These are phyloP conservation scores for Orchesella flavescens DNA, from an alignment of 2,888 invertebrate species.

Conservation along the genomic window DNA sequence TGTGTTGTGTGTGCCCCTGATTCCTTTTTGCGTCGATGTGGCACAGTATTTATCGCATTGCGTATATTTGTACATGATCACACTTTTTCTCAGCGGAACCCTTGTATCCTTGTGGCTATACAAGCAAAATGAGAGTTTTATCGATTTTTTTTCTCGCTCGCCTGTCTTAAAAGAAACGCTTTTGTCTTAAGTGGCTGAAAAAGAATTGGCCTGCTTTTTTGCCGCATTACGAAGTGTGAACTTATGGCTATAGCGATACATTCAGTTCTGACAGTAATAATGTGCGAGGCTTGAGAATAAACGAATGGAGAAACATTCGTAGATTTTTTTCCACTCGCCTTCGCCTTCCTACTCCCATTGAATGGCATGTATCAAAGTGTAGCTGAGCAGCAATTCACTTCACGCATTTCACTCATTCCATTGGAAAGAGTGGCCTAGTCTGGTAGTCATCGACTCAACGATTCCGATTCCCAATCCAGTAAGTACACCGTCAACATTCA, in stretches of 20 bases:
- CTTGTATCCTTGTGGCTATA: background rate
- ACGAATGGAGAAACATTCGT: background rate
- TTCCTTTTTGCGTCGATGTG: background rate
- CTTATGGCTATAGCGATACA: slow-evolving; percentile 10
- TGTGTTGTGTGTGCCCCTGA: slow-evolving; percentile 3
- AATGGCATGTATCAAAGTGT: too few relatives aligned
- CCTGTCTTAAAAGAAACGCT: slow-evolving; percentile 6
- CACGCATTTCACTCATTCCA: too few relatives aligned
- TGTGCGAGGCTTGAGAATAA: background rate
- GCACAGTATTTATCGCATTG: slow-evolving; percentile 19
- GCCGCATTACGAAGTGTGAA: slow-evolving; percentile 14
- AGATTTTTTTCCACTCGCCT: background rate
- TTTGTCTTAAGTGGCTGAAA: slow-evolving; percentile 27
- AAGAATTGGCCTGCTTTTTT: slow-evolving; percentile 36
- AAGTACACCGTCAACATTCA: too few relatives aligned
- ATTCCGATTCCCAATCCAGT: too few relatives aligned
- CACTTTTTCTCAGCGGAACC: slow-evolving; percentile 9
- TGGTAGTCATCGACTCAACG: too few relatives aligned
- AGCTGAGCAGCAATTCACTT: too few relatives aligned
- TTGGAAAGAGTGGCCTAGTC: too few relatives aligned
- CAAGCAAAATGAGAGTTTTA: slow-evolving; percentile 28
- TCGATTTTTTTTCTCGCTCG: slow-evolving; percentile 38
- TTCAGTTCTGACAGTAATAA: background rate
- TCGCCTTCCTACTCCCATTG: too few relatives aligned
- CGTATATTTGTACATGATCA: slow-evolving; percentile 16